Conservation (phyloP, 2,797 vertebrate species). For the Rhinogobio ventralis region DNA sequence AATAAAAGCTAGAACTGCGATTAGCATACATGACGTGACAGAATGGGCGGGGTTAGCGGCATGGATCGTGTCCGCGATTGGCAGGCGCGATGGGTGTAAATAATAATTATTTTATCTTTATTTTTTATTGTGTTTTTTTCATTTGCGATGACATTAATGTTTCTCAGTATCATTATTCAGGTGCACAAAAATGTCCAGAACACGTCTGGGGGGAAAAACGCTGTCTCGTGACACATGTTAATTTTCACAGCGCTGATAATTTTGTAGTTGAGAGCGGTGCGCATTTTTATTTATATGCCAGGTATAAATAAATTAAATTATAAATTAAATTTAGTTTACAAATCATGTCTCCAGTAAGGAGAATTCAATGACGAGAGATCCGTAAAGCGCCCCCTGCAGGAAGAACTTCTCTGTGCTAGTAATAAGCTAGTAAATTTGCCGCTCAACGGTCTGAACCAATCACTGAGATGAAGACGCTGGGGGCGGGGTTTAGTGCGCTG, state of each 20-base stretch:
- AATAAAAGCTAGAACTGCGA: neutral
- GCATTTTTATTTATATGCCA: neutral
- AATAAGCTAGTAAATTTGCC: neutral
- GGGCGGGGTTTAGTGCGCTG: neutral
- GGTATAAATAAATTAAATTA: neutral
- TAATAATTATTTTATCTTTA: neutral
- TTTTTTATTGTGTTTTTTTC: neutral
- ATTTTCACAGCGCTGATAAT: neutral
- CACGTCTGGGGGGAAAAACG: neutral
- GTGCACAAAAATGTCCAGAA: neutral
- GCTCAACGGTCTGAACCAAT: conserved; percentile 4
- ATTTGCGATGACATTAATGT: too few species aligned
- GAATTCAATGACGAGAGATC: neutral
- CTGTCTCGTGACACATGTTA: neutral
- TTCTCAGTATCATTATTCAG: neutral
- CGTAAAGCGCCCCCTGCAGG: neutral
- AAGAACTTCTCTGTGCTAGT: accelerated
- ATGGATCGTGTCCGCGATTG: neutral
- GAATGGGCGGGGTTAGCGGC: neutral
- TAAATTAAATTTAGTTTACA: neutral
- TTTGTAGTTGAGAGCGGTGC: neutral
- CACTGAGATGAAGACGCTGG: neutral
- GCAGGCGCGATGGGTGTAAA: neutral
- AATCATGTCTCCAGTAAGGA: neutral
- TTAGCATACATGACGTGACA: accelerated